Percentiles rank a stretch among this genome's conserved stretches.
phyloP scores from a whole-genome alignment of 2,113 vertebrate species.

The Acinonyx jubatus region DNA sequence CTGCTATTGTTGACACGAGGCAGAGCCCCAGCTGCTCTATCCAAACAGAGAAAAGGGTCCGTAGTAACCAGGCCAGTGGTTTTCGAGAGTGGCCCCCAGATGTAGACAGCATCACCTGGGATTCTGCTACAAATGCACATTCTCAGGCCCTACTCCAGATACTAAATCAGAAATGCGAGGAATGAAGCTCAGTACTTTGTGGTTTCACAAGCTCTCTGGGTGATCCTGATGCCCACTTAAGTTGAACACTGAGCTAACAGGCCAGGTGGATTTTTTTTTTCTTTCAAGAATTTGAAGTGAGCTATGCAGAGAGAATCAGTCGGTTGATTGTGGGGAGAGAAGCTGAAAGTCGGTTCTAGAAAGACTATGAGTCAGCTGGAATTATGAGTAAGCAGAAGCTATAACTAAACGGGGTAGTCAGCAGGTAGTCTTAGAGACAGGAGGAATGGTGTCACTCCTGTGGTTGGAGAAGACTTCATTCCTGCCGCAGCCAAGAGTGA shows the following conservation, averaged over 20 bases:
- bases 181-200: not conserved
- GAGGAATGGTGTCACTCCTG: not conserved
- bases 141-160: not conserved
- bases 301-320: not conserved
- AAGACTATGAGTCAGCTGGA: slow-evolving; percentile 28
- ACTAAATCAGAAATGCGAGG: not conserved
- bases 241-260: not conserved
- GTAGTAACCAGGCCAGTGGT: not conserved
- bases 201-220: not conserved
- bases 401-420: not conserved
- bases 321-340: not conserved
- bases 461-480: not conserved
- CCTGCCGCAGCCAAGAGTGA: not conserved
- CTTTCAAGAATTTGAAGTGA: not conserved
- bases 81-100: not conserved
- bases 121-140: not conserved
- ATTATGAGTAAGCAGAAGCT: slow-evolving; percentile 56
- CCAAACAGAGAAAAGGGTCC: slow-evolving; percentile 19
- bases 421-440: not conserved
- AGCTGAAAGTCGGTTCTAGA: not conserved
- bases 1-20: not conserved
- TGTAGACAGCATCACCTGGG: not conserved
- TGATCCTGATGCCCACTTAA: not conserved
- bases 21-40: not conserved
- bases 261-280: not conserved